Evolutionary conservation across 2,888 invertebrate genomes (phyloP).

Genomic region (Platycheirus albimanus): DNA sequence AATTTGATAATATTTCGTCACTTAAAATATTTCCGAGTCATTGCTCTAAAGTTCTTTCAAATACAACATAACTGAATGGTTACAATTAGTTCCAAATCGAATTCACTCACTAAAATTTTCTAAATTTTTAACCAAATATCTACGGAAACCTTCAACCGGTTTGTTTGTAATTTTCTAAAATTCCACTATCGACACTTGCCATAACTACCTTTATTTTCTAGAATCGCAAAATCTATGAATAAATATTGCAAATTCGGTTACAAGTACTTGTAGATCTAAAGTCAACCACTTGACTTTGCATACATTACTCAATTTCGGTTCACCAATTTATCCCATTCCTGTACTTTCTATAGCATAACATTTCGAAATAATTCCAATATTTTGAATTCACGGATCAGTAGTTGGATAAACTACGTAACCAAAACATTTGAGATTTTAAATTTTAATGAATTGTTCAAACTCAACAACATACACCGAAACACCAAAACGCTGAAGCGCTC

Average conservation of each 20-base stretch:
- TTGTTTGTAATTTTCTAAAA: no score
- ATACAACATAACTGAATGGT: no score
- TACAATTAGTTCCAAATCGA: no score
- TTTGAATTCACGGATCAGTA: constrained; percentile 2
- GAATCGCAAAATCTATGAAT: no score
- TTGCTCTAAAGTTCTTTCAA: no score
- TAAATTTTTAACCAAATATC: no score
- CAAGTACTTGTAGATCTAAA: neutral
- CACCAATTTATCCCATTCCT: constrained; percentile 6
- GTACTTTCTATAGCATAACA: neutral
- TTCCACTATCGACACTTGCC: no score
- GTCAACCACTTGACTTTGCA: constrained; percentile 4
- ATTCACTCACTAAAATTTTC: no score
- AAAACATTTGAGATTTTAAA: constrained; percentile 36
- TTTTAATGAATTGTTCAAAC: constrained; percentile 34
- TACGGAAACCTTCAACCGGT: no score
- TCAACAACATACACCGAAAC: constrained; percentile 1
- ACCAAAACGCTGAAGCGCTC: neutral
- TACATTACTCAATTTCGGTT: constrained; percentile 15
- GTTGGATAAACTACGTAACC: constrained; percentile 12
- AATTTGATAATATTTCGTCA: no score
- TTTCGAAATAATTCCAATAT: constrained; percentile 23
- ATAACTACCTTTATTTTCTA: no score
- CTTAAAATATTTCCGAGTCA: no score
- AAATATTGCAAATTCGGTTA: neutral